phyloP scores from a whole-genome alignment of 2,797 vertebrate genomes.

The Vespertilio murinus region DNA sequence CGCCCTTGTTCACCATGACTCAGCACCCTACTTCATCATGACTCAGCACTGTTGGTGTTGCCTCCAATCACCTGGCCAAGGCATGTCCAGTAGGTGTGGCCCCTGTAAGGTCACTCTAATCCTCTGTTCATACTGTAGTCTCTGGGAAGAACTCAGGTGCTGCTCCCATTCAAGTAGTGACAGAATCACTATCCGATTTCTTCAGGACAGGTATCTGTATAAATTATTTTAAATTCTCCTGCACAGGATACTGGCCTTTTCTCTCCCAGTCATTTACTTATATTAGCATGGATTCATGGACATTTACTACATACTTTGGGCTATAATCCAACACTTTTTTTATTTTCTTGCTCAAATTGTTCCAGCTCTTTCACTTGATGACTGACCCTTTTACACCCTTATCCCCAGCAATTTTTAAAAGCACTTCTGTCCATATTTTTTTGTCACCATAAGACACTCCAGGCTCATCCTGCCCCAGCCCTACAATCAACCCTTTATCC shows the following conservation, averaged over 20 bases:
- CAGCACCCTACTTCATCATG: not conserved
- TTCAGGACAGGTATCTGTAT: fast-evolving
- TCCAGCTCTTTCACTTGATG: fast-evolving
- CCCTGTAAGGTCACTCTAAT: too few relatives aligned
- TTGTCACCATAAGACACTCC: fast-evolving
- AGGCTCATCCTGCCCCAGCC: not conserved
- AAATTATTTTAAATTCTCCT: not conserved
- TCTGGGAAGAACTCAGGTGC: not conserved
- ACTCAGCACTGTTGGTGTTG: fast-evolving
- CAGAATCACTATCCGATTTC: fast-evolving
- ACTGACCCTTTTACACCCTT: not conserved
- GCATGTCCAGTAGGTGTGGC: fast-evolving
- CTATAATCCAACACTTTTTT: fast-evolving
- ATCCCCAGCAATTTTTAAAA: too few relatives aligned
- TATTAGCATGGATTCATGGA: fast-evolving
- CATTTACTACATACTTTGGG: fast-evolving
- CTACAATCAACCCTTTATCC: fast-evolving
- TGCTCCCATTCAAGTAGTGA: not conserved
- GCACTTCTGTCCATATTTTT: not conserved
- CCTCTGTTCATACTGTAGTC: fast-evolving
- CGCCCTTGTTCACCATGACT: fast-evolving
- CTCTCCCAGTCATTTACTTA: fast-evolving
- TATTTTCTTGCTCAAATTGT: not conserved
- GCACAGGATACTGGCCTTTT: fast-evolving
- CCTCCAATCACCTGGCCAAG: fast-evolving